Conservation (phyloP, 2,888 invertebrate genomes). For the Petrolisthes cinctipes region DNA sequence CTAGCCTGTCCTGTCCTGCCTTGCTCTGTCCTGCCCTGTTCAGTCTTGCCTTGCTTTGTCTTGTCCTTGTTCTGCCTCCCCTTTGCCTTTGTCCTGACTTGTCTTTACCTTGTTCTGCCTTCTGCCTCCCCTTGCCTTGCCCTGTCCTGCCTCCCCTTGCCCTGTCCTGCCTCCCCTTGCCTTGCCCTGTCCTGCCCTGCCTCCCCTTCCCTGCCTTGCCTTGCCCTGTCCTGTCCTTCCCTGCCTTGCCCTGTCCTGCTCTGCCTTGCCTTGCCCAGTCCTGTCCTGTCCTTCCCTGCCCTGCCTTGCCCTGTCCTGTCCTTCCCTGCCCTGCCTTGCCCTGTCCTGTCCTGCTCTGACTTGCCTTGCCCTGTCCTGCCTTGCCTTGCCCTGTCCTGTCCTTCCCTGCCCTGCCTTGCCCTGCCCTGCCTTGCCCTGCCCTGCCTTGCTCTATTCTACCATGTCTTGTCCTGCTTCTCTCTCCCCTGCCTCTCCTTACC, state of each 20-base stretch:
- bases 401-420: background rate
- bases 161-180: too few relatives aligned
- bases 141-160: background rate
- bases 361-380: background rate
- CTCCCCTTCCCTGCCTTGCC: slow-evolving; percentile 16
- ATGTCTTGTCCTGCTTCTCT: background rate
- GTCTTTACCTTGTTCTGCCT: background rate
- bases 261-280: too few relatives aligned
- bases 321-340: too few relatives aligned
- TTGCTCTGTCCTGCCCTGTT: too few relatives aligned
- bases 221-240: background rate
- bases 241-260: too few relatives aligned
- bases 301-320: too few relatives aligned
- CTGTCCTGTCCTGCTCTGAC: too few relatives aligned
- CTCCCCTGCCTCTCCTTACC: background rate
- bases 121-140: background rate
- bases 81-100: background rate
- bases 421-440: background rate
- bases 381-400: background rate
- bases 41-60: background rate
- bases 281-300: too few relatives aligned
- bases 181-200: too few relatives aligned
- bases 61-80: background rate
- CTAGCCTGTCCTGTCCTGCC: background rate
- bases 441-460: background rate